These are phyloP conservation scores for Heteromurus nitidus DNA, from an alignment of 2,888 invertebrate genomes.

Conservation along the genomic window DNA sequence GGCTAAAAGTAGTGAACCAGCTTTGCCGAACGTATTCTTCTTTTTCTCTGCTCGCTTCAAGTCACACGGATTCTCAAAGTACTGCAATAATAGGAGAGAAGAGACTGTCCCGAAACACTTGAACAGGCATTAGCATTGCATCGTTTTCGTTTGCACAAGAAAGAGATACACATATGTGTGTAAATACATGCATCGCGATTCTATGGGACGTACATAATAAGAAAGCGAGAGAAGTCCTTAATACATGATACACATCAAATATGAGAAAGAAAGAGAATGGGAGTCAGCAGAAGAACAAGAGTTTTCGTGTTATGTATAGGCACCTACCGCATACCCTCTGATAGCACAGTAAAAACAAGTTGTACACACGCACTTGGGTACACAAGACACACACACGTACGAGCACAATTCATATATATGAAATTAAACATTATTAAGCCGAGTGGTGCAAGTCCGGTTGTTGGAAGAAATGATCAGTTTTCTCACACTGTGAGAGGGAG, in stretches of 20 bases:
- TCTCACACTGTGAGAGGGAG: slow-evolving; percentile 20
- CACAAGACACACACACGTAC: no score
- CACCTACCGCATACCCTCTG: slow-evolving; percentile 41
- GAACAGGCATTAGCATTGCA: slow-evolving; percentile 35
- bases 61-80: slow-evolving; percentile 55
- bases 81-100: slow-evolving; percentile 28
- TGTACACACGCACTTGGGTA: background rate
- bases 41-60: slow-evolving; percentile 36
- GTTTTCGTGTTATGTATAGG: slow-evolving; percentile 21
- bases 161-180: slow-evolving; percentile 24
- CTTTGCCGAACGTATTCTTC: slow-evolving; percentile 33
- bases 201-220: background rate
- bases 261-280: slow-evolving; percentile 37
- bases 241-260: slow-evolving; percentile 28
- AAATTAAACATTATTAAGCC: background rate
- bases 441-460: slow-evolving; percentile 6
- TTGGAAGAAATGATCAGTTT: slow-evolving; percentile 5
- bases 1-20: slow-evolving; percentile 11
- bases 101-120: slow-evolving; percentile 46
- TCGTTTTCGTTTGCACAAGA: slow-evolving; percentile 9
- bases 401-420: background rate
- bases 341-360: slow-evolving; percentile 33
- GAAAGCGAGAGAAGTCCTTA: no score
- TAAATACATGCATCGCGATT: slow-evolving; percentile 29
- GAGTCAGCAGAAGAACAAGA: slow-evolving; percentile 15